phyloP scores from a whole-genome alignment of 2,888 invertebrate genomes.

The Mechanitis messenoides region DNA sequence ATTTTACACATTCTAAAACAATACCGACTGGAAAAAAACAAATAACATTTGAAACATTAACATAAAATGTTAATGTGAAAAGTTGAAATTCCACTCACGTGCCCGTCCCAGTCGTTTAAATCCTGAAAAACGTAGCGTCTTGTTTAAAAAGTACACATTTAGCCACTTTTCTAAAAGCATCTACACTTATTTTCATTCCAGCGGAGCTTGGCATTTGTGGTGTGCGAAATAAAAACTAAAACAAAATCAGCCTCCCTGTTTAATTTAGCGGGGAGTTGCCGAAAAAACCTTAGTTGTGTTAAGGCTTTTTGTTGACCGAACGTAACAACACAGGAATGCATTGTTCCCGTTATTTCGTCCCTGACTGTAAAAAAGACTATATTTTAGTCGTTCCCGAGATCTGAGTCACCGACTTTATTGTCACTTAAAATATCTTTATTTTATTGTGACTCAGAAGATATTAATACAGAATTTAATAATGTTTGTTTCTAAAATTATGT shows the following conservation, averaged over 20 bases:
- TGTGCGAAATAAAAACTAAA: slow-evolving; percentile 55
- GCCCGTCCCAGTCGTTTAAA: slow-evolving; percentile 23
- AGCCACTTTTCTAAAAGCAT: slow-evolving; percentile 33
- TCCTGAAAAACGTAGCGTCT: slow-evolving; percentile 29
- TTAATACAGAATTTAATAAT: slow-evolving; percentile 9
- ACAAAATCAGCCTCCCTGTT: slow-evolving; percentile 69
- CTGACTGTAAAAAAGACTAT: slow-evolving; percentile 53
- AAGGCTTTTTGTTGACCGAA: slow-evolving; percentile 66
- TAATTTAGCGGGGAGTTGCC: slow-evolving; percentile 70
- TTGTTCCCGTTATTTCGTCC: slow-evolving; percentile 64
- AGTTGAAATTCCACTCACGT: slow-evolving; percentile 24
- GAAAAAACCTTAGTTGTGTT: slow-evolving; percentile 65
- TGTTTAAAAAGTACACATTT: slow-evolving; percentile 30
- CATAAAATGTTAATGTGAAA: slow-evolving; percentile 22
- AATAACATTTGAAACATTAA: slow-evolving; percentile 15
- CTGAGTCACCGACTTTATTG: slow-evolving; percentile 52
- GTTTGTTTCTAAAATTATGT: no score
- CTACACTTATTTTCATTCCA: slow-evolving; percentile 31
- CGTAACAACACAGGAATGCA: slow-evolving; percentile 68
- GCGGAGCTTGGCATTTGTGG: slow-evolving; percentile 39
- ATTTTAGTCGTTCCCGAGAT: slow-evolving; percentile 47
- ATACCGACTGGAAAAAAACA: neutral
- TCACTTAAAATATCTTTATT: slow-evolving; percentile 41
- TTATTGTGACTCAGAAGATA: slow-evolving; percentile 45
- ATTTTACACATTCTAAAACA: neutral